Percentiles rank a stretch among this genome's conserved stretches.
Conservation (phyloP, 2,113 vertebrate species). For the Aphyosemion australe region DNA sequence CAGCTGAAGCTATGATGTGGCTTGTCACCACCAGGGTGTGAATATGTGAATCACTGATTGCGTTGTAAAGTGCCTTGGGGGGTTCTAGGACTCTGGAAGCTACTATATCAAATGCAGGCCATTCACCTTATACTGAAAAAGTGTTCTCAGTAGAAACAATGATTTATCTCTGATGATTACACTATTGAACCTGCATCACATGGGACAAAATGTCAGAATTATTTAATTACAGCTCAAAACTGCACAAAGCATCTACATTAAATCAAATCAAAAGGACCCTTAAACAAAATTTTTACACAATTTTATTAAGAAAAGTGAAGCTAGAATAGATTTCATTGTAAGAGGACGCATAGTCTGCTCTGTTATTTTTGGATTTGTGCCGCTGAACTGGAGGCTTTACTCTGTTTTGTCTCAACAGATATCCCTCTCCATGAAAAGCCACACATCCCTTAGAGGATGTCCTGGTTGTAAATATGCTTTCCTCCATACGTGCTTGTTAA, state of each 20-base stretch:
- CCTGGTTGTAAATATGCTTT: slow-evolving; percentile 45
- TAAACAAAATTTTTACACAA: not conserved
- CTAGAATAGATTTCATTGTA: not conserved
- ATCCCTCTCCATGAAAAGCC: slow-evolving; percentile 26
- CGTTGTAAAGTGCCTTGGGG: no score
- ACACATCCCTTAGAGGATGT: slow-evolving; percentile 19
- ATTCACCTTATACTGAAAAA: no score
- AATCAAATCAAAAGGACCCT: not conserved
- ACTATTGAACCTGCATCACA: no score
- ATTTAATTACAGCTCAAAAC: no score
- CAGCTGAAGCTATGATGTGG: no score
- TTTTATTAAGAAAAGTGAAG: not conserved
- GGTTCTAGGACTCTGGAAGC: no score
- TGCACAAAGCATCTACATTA: not conserved
- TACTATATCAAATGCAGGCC: no score
- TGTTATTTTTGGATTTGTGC: slow-evolving; percentile 5
- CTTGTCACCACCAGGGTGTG: no score
- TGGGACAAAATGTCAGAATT: no score
- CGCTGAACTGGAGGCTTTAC: slow-evolving; percentile 9
- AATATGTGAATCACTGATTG: no score
- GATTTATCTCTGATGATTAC: no score
- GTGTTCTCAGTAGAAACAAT: no score
- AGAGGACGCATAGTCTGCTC: not conserved
- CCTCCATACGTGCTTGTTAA: slow-evolving; percentile 59
- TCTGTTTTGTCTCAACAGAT: slow-evolving; percentile 12